phyloP scores from a whole-genome alignment of 2,888 invertebrate genomes.

The Trichogramma dendrolimi region DNA sequence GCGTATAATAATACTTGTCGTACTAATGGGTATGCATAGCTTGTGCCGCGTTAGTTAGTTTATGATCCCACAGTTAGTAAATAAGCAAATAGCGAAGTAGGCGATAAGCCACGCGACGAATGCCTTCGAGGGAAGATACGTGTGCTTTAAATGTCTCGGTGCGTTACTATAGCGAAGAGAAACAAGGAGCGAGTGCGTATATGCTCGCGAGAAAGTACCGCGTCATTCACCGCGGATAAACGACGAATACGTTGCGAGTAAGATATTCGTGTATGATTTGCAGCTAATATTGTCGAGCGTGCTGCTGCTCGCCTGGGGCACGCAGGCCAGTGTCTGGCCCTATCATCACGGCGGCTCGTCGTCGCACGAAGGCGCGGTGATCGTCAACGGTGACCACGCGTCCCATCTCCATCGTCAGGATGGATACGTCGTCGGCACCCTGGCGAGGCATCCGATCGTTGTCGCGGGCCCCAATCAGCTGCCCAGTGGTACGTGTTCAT shows the following conservation, averaged over 20 bases:
- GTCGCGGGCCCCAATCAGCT: constrained; percentile 10
- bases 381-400: constrained; percentile 25
- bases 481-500: no score
- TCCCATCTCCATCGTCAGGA: constrained; percentile 22
- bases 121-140: no score
- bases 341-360: constrained; percentile 36
- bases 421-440: constrained; percentile 1
- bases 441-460: constrained; percentile 15
- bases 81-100: no score
- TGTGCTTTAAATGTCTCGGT: no score
- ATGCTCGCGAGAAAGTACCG: neutral
- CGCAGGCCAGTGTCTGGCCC: constrained; percentile 36
- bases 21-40: no score
- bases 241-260: neutral
- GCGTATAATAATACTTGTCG: no score
- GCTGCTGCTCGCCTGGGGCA: constrained; percentile 28
- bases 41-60: no score
- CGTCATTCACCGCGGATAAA: neutral
- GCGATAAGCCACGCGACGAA: no score
- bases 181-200: no score
- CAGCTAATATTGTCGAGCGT: constrained; percentile 31
- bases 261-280: neutral
- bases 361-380: constrained; percentile 37
- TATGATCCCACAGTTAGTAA: no score
- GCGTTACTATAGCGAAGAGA: no score